Evolutionary conservation across 2,797 vertebrate species (phyloP), one percentile per base, ranked within the genome.

Genomic region (Rhinogobio ventralis): DNA sequence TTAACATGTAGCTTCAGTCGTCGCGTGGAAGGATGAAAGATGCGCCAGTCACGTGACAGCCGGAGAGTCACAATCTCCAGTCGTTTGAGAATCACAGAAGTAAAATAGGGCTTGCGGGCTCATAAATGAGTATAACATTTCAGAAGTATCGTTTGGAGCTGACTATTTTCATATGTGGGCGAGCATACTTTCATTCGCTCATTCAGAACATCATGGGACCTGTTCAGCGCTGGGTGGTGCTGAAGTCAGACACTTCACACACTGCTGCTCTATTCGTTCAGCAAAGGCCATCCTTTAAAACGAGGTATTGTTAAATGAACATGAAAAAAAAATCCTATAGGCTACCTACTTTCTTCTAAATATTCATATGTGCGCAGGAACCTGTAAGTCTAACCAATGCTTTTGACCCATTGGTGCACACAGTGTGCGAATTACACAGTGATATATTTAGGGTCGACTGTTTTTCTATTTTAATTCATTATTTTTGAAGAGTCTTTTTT

Each of bases 11-110:
- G 88, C 87, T 64, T 7, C 64, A 7, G 60, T 55, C 60, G 87
- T 87, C 90, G 90, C 93, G 62, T 75, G 39, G 51, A 55, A 88
- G 87, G 73, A 83, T 80, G 83, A 89, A 91, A 90, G 93, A 95
- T 96, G 95, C 94, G 91, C 90, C 25, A 69, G 90, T 94, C 94
- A 95, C 94, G 91, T 95, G 95, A 93, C 90, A 81, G 39, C n/a
- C 20, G 60, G 81, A 51, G 25, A 83, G 46, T 17, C 57, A 23
- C 85, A 19, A 5, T 36, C 39, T 66, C 42, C 28, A 2, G 25
- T 20, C n/a, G 36, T 45, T 14, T 76, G 42, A 79, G 39, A 46
- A 30, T 42, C 62, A 39, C 20, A 9, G 25, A 5, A 33, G 57
- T 80, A 7, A 19, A 73, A 73, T 17, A 13, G 28, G 3, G 8